Base-by-base conservation (phyloP, 2,888 invertebrate genomes). In the Lepidocyrtinus sp. region DNA sequence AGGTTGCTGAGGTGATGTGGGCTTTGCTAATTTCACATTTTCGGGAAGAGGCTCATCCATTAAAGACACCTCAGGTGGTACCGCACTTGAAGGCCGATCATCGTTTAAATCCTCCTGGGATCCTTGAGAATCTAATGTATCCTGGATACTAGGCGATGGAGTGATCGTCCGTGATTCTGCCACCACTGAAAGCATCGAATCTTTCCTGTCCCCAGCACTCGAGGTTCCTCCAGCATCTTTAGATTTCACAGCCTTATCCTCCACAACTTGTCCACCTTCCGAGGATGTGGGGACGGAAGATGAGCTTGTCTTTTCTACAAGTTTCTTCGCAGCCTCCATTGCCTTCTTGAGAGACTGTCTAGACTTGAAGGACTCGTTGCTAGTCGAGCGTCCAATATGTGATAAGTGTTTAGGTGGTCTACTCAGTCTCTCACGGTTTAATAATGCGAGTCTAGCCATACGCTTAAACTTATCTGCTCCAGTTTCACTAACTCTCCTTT, bases 311-410 rank as follows among this genome's bases (percentile, higher is more conserved):
- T 90, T 89, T 86, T 87, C 84, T 0, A 89, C 87, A 65, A 92
- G 89, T 88, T 91, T 91, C 84, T 91, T 91, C 0, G 94, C 95
- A 87, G 94, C 94, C 7, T 93, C 92, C 90, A 96, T 95, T 1
- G 95, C 95, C 82, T 91, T 91, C 87, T 93, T 93, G 45, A 96
- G 88, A 87, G 93, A 93, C 87, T 94, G 92, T 83, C 95, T 93
- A 87, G 93, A 94, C 87, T 92, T 93, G 87, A 93, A 91, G 0
- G 94, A 93, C 75, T 92, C 91, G 5, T 92, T 91, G 83, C 91
- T 93, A 83, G 92, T 92, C 87, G 94, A 94, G 26, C 92, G 92
- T 0, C 95, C 95, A 83, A 96, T 96, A 88, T 95, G 95, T 0
- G 94, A 82, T 77, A 84, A 70, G 62, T 84, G 82, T 24, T 82